Percentiles rank a stretch among this genome's conserved stretches.
These are phyloP conservation scores for Hepsetus odoe DNA, from an alignment of 2,113 vertebrate species.

Conservation along the genomic window DNA sequence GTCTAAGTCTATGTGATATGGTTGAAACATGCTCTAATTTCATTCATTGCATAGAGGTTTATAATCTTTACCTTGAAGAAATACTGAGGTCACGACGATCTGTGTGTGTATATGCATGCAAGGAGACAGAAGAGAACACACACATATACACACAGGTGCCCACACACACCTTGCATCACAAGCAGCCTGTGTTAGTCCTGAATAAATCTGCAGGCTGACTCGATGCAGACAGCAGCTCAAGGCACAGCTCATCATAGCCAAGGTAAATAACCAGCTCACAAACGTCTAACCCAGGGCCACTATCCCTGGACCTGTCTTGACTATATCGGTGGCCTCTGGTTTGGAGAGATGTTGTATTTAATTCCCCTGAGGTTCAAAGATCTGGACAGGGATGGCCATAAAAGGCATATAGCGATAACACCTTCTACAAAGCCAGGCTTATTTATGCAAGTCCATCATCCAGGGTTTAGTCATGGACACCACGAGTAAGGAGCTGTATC, in stretches of 20 bases:
- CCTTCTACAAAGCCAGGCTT: background rate
- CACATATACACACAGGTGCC: background rate
- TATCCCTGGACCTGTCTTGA: background rate
- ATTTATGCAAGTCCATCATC: background rate
- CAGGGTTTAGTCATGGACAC: too few species aligned
- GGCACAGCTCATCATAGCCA: background rate
- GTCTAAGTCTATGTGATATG: background rate
- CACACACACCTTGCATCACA: background rate
- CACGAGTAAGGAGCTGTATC: background rate
- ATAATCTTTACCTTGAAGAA: background rate
- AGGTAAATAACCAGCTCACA: background rate
- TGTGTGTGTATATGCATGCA: background rate
- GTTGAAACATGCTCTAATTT: too few species aligned
- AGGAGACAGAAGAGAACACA: background rate
- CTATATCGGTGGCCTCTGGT: background rate
- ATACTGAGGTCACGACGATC: background rate
- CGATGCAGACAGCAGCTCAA: background rate
- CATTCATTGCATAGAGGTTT: background rate
- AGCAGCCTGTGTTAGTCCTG: background rate
- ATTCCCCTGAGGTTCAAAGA: background rate
- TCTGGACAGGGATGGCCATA: background rate
- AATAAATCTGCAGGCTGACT: slow-evolving; percentile 12
- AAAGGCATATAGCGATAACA: background rate
- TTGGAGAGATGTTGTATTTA: background rate
- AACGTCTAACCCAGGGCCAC: background rate